phyloP scores from a whole-genome alignment of 2,113 vertebrate species.

The Aegithalos caudatus region DNA sequence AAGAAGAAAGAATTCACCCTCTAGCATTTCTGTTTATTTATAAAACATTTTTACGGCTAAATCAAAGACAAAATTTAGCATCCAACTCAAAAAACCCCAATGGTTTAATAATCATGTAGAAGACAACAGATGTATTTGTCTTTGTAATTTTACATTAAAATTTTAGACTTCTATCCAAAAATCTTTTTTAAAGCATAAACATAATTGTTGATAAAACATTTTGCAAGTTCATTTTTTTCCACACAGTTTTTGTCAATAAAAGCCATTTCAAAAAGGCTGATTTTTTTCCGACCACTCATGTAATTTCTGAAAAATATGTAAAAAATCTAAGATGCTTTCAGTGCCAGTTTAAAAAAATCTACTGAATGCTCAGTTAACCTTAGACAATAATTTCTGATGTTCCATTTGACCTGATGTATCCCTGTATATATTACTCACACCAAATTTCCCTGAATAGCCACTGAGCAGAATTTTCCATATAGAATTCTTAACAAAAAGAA shows the following conservation, averaged over 20 bases:
- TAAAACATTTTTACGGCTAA: not conserved
- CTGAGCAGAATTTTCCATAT: not conserved
- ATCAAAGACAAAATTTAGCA: constrained; percentile 6
- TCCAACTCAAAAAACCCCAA: not conserved
- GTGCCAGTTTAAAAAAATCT: not conserved
- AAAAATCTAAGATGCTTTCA: not conserved
- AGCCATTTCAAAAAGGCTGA: not conserved
- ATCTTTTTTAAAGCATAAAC: not conserved
- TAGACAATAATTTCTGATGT: not conserved
- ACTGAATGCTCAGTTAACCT: not conserved
- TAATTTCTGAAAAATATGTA: not conserved
- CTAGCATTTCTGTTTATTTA: not conserved
- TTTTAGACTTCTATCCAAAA: not conserved
- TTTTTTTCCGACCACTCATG: not conserved
- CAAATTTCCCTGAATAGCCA: not conserved
- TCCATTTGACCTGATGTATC: not conserved
- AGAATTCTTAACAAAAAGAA: not conserved
- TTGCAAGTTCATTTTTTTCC: not conserved
- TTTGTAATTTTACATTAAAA: not conserved
- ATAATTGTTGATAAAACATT: not conserved
- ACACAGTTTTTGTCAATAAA: not conserved
- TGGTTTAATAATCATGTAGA: constrained; percentile 27
- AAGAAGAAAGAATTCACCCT: not conserved
- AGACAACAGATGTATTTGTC: constrained; percentile 47
- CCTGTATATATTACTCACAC: not conserved